Percentiles rank a stretch among this genome's conserved stretches.
Evolutionary conservation across 2,888 invertebrate species (phyloP).

Genomic region (Tribolium freemani): DNA sequence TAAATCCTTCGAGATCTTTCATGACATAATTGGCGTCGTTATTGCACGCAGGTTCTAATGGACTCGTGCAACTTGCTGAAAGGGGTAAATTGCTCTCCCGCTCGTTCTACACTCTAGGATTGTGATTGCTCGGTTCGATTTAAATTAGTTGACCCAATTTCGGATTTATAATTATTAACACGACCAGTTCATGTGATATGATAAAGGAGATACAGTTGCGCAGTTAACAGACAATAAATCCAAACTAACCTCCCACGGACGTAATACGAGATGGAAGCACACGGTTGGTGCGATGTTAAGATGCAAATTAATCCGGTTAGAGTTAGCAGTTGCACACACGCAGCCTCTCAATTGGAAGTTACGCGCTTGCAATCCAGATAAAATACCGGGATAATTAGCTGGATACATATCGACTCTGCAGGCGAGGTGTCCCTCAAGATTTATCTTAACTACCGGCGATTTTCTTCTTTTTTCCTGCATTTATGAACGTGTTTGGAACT

Average conservation of each 20-base stretch:
- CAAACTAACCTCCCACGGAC: slow-evolving; percentile 42
- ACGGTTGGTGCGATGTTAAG: slow-evolving; percentile 48
- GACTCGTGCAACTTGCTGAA: slow-evolving; percentile 7
- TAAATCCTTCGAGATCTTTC: slow-evolving; percentile 18
- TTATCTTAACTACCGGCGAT: slow-evolving; percentile 3
- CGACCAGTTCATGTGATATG: slow-evolving; percentile 11
- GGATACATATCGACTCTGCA: slow-evolving; percentile 2
- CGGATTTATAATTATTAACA: slow-evolving; percentile 20
- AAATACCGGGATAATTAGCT: slow-evolving; percentile 36
- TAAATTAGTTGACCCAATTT: slow-evolving; percentile 32
- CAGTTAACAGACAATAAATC: slow-evolving; percentile 41
- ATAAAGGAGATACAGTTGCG: slow-evolving; percentile 36
- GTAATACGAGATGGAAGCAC: slow-evolving; percentile 42
- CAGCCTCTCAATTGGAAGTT: slow-evolving; percentile 38
- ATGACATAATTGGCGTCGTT: slow-evolving; percentile 2
- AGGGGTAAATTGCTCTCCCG: slow-evolving; percentile 21
- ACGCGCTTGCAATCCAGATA: slow-evolving; percentile 16
- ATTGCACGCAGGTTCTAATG: slow-evolving; percentile 16
- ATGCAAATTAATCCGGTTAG: slow-evolving; percentile 48
- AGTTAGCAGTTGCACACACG: slow-evolving; percentile 40
- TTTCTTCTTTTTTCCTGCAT: slow-evolving; percentile 1
- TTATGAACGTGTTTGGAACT: neutral
- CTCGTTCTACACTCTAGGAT: neutral
- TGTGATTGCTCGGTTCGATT: slow-evolving; percentile 21
- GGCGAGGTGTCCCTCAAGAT: slow-evolving; percentile 3